Conservation (phyloP, 2,888 invertebrate species). For the Drosophila meridionalis region DNA sequence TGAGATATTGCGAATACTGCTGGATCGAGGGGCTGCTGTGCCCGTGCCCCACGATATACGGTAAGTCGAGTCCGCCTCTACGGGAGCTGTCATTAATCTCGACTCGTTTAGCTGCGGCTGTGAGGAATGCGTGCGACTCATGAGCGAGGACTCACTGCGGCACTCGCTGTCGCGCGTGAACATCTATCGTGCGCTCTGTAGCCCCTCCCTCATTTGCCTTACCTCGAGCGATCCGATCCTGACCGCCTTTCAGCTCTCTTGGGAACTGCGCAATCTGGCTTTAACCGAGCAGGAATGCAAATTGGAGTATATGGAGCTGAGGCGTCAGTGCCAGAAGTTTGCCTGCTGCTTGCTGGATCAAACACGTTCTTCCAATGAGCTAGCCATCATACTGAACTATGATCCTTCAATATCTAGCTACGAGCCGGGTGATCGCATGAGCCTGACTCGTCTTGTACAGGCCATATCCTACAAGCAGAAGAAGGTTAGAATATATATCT, state of each 20-base stretch:
- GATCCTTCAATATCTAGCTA: conserved; percentile 91
- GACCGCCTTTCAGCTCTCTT: conserved; percentile 97
- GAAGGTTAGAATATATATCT: conserved; percentile 86
- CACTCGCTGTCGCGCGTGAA: conserved; percentile 96
- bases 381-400: conserved; percentile 97
- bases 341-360: conserved; percentile 96
- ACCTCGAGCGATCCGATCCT: conserved; percentile 96
- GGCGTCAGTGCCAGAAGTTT: conserved; percentile 94
- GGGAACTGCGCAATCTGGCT: conserved; percentile 95
- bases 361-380: conserved; percentile 95
- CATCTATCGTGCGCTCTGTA: conserved; percentile 95
- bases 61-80: conserved; percentile 86
- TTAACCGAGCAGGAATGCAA: conserved; percentile 97
- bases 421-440: conserved; percentile 93
- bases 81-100: neutral
- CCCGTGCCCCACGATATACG: conserved; percentile 94
- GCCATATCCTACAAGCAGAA: conserved; percentile 98
- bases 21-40: conserved; percentile 96
- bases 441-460: conserved; percentile 93
- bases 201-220: conserved; percentile 96
- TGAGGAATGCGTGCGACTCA: conserved; percentile 92
- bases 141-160: conserved; percentile 90
- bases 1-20: conserved; percentile 96
- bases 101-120: conserved; percentile 90
- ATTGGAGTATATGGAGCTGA: conserved; percentile 93